Percentiles rank a stretch among this genome's conserved stretches.
phyloP scores from a whole-genome alignment of 2,888 invertebrate species.

The Crematogaster levior region DNA sequence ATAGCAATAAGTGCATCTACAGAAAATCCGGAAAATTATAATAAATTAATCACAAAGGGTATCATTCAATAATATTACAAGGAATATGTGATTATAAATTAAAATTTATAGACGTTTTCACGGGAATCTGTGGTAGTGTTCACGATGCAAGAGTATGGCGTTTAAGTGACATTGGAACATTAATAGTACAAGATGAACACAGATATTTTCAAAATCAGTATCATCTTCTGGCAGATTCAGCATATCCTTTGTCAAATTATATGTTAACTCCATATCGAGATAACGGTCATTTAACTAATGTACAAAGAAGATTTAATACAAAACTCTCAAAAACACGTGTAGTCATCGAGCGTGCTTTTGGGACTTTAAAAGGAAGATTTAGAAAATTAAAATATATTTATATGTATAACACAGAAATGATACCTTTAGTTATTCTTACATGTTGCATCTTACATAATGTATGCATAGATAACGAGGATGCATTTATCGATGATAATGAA shows the following conservation, averaged over 20 bases:
- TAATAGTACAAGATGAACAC: neutral
- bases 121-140: constrained; percentile 21
- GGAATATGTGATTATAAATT: constrained; percentile 18
- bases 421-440: constrained; percentile 19
- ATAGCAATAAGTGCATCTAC: constrained; percentile 15
- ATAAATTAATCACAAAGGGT: constrained; percentile 25
- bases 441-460: too few species aligned
- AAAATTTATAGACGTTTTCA: constrained; percentile 15
- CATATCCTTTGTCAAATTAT: constrained; percentile 19
- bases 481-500: neutral
- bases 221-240: constrained; percentile 22
- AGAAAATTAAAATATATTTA: constrained; percentile 17
- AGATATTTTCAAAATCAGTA: constrained; percentile 30
- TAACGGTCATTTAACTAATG: constrained; percentile 7
- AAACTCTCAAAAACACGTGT: constrained; percentile 28
- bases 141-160: constrained; percentile 21
- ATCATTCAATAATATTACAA: constrained; percentile 24
- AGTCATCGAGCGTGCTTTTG: constrained; percentile 22
- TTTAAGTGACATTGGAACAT: constrained; percentile 1
- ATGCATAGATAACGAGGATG: neutral
- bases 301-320: constrained; percentile 3
- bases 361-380: constrained; percentile 1
- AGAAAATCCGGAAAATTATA: constrained; percentile 7
- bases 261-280: constrained; percentile 22
- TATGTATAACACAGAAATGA: constrained; percentile 43